Conservation (phyloP, 2,113 vertebrate species). For the Xiphophorus couchianus region DNA sequence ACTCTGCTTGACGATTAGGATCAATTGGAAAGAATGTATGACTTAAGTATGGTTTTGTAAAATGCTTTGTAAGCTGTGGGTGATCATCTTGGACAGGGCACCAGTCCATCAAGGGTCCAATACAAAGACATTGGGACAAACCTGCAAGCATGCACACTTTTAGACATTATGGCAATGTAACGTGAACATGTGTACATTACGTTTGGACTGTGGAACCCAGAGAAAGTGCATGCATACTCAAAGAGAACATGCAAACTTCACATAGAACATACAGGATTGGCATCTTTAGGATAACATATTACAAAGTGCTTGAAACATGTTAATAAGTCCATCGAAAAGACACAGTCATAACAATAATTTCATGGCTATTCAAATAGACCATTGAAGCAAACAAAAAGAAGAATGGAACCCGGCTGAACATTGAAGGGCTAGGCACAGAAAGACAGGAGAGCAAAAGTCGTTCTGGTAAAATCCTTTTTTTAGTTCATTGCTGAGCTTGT, state of each 20-base stretch:
- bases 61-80: too few relatives aligned
- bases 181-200: not conserved
- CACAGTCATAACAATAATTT: not conserved
- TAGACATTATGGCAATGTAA: not conserved
- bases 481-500: slow-evolving; percentile 17
- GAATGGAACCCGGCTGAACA: not conserved
- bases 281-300: not conserved
- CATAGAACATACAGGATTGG: not conserved
- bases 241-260: not conserved
- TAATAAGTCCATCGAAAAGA: not conserved
- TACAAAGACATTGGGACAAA: too few relatives aligned
- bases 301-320: not conserved
- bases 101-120: too few relatives aligned
- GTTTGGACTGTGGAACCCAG: not conserved
- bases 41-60: too few relatives aligned
- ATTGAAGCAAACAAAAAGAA: not conserved
- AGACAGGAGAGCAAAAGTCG: not conserved
- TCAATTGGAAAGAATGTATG: too few relatives aligned
- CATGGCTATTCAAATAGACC: not conserved
- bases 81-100: too few relatives aligned
- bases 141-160: not conserved
- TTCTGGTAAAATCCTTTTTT: slow-evolving; percentile 14
- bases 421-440: not conserved
- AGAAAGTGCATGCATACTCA: not conserved
- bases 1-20: too few relatives aligned